Percentiles rank a stretch among this genome's conserved stretches.
phyloP scores from a whole-genome alignment of 2,888 invertebrate genomes.

The Brachypalpus laphriformis region DNA sequence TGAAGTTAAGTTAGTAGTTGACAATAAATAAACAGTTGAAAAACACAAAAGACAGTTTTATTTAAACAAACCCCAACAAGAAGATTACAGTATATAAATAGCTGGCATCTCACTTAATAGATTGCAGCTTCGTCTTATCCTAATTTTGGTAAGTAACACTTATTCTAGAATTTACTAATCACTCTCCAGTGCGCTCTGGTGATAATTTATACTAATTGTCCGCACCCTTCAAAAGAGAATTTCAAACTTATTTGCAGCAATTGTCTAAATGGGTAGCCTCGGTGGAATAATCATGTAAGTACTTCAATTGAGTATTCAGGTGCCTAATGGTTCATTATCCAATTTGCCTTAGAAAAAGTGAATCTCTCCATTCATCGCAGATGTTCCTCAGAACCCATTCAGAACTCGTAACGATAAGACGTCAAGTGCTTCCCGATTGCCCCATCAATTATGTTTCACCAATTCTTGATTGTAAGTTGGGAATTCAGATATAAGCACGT shows the following conservation, averaged over 20 bases:
- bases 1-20: too few relatives aligned
- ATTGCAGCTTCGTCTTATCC: neutral
- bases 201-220: constrained; percentile 35
- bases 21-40: too few relatives aligned
- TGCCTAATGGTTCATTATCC: neutral
- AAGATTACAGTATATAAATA: too few relatives aligned
- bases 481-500: neutral
- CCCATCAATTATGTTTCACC: constrained; percentile 26
- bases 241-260: too few relatives aligned
- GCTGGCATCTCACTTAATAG: too few relatives aligned
- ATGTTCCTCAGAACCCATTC: constrained; percentile 39
- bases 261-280: constrained; percentile 10
- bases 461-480: constrained; percentile 50
- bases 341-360: constrained; percentile 35
- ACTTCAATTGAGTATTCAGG: constrained; percentile 44
- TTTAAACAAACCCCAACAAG: too few relatives aligned
- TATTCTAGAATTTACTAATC: constrained; percentile 28
- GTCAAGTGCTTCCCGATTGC: constrained; percentile 3
- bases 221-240: neutral
- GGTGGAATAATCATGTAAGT: constrained; percentile 24
- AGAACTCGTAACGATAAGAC: constrained; percentile 38
- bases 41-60: too few relatives aligned
- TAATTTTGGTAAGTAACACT: neutral
- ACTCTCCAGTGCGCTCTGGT: constrained; percentile 23
- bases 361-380: neutral